These are phyloP conservation scores for Muntiacus muntjak DNA, from an alignment of 2,113 vertebrate genomes.

Conservation along the genomic window DNA sequence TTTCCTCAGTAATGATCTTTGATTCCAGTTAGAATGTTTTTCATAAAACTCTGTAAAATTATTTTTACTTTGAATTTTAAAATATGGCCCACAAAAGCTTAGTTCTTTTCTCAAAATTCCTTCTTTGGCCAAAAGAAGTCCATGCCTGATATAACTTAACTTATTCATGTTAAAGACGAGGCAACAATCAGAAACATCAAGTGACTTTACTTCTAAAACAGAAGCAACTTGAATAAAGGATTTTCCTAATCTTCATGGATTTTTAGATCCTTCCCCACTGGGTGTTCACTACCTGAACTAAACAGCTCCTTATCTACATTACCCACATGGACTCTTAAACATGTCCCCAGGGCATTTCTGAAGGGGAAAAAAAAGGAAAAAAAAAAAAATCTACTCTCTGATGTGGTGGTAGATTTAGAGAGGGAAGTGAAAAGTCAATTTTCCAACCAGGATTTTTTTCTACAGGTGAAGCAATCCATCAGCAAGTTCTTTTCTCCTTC, in stretches of 20 bases:
- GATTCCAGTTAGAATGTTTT: background rate
- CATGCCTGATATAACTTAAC: background rate
- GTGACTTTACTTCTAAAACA: background rate
- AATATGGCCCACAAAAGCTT: background rate
- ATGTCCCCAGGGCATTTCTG: background rate
- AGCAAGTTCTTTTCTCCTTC: background rate
- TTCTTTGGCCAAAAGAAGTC: background rate
- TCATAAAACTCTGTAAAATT: background rate
- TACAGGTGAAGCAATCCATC: background rate
- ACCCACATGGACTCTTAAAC: background rate
- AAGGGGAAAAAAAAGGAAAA: background rate
- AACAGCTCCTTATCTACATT: background rate
- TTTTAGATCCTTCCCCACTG: background rate
- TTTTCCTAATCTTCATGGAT: background rate
- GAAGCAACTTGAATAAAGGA: background rate
- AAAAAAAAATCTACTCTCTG: background rate
- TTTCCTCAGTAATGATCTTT: conserved; percentile 2
- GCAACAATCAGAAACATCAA: background rate
- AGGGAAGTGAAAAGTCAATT: background rate
- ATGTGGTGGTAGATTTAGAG: background rate
- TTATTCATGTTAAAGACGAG: background rate
- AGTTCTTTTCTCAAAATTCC: background rate
- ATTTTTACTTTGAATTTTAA: background rate
- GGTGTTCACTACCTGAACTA: background rate
- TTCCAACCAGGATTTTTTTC: background rate